Evolutionary conservation across 2,797 vertebrate genomes (phyloP).

Genomic region (Moxostoma hubbsi): DNA sequence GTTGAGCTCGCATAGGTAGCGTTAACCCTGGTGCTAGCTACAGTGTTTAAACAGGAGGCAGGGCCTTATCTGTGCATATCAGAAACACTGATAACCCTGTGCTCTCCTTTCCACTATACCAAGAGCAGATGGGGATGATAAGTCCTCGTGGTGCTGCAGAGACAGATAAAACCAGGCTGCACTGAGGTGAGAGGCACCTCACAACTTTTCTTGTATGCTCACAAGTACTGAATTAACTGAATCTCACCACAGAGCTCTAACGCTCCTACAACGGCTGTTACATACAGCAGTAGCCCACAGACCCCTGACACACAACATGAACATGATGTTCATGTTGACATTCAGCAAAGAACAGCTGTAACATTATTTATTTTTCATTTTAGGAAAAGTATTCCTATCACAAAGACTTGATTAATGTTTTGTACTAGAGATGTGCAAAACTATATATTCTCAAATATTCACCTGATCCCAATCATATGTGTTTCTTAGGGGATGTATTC

Average conservation of each 20-base stretch:
- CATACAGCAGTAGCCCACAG: conserved; percentile 23
- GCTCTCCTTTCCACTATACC: conserved; percentile 75
- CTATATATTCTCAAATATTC: too few species aligned
- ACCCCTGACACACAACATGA: neutral
- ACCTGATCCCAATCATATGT: too few species aligned
- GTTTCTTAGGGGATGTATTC: too few species aligned
- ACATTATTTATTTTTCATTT: neutral
- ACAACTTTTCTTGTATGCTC: conserved; percentile 19
- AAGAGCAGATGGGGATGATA: conserved; percentile 78
- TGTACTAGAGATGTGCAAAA: too few species aligned
- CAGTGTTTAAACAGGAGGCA: conserved; percentile 71
- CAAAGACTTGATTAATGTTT: too few species aligned
- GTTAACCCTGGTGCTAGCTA: conserved; percentile 57
- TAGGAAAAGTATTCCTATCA: too few species aligned
- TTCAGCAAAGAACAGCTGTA: neutral
- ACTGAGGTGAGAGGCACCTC: conserved; percentile 53
- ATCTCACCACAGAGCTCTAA: conserved; percentile 54
- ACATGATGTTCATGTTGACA: neutral
- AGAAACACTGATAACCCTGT: conserved; percentile 83
- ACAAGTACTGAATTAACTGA: conserved; percentile 47
- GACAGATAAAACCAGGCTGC: conserved; percentile 65
- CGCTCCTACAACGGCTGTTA: conserved; percentile 46
- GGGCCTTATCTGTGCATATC: conserved; percentile 82
- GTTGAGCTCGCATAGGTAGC: conserved; percentile 6
- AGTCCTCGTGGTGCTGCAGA: conserved; percentile 71